Percentiles rank a stretch among this genome's conserved stretches.
Evolutionary conservation across 2,888 invertebrate genomes (phyloP).

Genomic region (Sinhomidia bicolor): DNA sequence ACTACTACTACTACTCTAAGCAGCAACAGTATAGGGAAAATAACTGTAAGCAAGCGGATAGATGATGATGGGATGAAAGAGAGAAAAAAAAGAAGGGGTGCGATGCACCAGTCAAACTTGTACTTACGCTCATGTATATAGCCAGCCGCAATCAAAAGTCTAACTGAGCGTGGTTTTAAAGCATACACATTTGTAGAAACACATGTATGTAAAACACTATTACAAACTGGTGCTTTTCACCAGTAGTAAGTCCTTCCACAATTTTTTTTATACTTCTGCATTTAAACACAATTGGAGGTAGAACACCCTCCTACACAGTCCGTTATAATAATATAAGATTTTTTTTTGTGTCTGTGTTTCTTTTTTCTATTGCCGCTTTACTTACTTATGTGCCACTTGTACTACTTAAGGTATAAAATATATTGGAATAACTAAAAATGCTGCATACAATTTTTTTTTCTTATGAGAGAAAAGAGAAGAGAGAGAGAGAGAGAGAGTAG

Average conservation of each 20-base stretch:
- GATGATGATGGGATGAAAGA: not conserved
- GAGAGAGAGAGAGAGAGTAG: slow-evolving; percentile 6
- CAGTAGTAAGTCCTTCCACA: slow-evolving; percentile 16
- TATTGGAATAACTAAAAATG: slow-evolving; percentile 59
- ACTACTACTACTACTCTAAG: not conserved
- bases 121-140: not conserved
- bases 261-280: not conserved
- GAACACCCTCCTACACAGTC: not conserved
- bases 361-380: slow-evolving; percentile 41
- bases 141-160: slow-evolving; percentile 46
- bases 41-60: slow-evolving; percentile 2
- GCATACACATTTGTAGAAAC: slow-evolving; percentile 19
- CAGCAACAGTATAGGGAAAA: slow-evolving; percentile 3
- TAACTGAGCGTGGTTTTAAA: slow-evolving; percentile 15
- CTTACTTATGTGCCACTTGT: slow-evolving; percentile 66
- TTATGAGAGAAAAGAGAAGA: slow-evolving; percentile 20
- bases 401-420: slow-evolving; percentile 68
- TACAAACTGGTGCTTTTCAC: slow-evolving; percentile 19
- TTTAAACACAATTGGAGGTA: slow-evolving; percentile 50
- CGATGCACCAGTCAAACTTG: slow-evolving; percentile 29
- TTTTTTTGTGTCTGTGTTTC: slow-evolving; percentile 48
- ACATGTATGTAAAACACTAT: slow-evolving; percentile 29
- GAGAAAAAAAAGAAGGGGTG: slow-evolving; percentile 5
- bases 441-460: slow-evolving; percentile 21
- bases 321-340: slow-evolving; percentile 7